Base-by-base conservation (phyloP, 2,888 invertebrate species). In the Phragmatobia fuliginosa region DNA sequence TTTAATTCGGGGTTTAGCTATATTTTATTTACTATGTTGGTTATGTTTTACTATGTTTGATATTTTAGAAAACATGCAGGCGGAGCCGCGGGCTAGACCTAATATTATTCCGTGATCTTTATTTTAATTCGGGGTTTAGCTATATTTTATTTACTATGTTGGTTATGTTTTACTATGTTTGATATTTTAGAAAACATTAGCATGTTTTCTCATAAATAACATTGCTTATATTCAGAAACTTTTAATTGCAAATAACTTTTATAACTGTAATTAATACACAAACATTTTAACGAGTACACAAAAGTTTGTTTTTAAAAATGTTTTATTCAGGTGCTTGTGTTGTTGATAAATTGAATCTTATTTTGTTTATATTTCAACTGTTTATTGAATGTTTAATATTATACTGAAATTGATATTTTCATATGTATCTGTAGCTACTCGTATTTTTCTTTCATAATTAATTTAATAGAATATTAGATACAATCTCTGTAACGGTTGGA, bases 171-270 rank as follows among this genome's bases (percentile, higher is more conserved):
- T n/a, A n/a, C n/a, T n/a, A n/a, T n/a, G 21, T 8, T 10, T 49
- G 52, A 25, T 52, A 52, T 25, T 52, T 52, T 25, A 25, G 52
- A 25, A 52, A 52, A 52, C 25, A 52, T 25, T n/a, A 25, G 52
- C 52, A 25, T 52, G 25, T 52, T 52, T 25, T 52, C 25, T 52
- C 11, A 11, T 52, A 52, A 25, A 25, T 52, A 52, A 52, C n/a
- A 52, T 52, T 25, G 52, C n/a, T 52, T 25, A 52, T 25, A 52
- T 52, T 52, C 52, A 52, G 10, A 52, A n/a, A 52, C 52, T 52
- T 65, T 74, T 71, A 74, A 68, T 74, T n/a, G 52, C 11, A 52
- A 25, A 52, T 52, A 52, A n/a, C 59, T 32, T 41, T 59, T 59
- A 59, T 32, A 59, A 59, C 32, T 59, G 21, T 59, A 31, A 33